Evolutionary conservation across 2,888 invertebrate genomes (phyloP), one percentile per base, ranked within the genome.

Genomic region (Himalopsyche kuldschensis): DNA sequence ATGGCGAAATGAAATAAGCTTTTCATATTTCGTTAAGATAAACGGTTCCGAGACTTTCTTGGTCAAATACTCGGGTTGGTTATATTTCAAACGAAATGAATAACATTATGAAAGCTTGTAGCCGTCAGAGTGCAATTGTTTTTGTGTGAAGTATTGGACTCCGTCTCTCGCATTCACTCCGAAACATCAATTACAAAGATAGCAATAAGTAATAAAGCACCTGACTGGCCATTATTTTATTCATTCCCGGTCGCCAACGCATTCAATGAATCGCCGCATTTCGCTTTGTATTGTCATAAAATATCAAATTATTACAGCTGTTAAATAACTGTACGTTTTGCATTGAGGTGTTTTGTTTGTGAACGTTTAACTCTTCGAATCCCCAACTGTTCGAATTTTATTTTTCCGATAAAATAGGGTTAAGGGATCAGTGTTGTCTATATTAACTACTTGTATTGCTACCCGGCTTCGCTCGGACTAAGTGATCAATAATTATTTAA

Each of bases 171-270:
- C 69, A 69, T 69, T 69, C 69, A 69, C 69, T 69, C 69, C 69
- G 69, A 69, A 24, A 69, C 69, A 69, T 69, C 69, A 69, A 69
- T 69, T 69, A 69, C 69, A 69, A 69, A 69, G 69, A 69, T 69
- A 69, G 69, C 69, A 69, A 69, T 69, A 69, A 69, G 69, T 69
- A 69, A 69, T 69, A 69, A 69, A 69, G 27, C 69, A 69, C 69
- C 69, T 69, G 69, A 69, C 69, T 69, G 69, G 69, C 69, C 69
- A 69, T 69, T 69, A 69, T 69, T 69, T 69, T 69, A 69, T 69
- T 69, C 27, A 27, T 69, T 27, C 69, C 69, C 69, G 69, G 69
- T 27, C 69, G 69, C 69, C 69, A 69, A 69, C 69, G 69, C 69
- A 69, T 27, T 27, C 69, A 69, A 69, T 69, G 69, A 69, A 69